Percentiles rank a stretch among this genome's conserved stretches.
phyloP scores from a whole-genome alignment of 2,113 vertebrate species.

The Cynoglossus semilaevis region DNA sequence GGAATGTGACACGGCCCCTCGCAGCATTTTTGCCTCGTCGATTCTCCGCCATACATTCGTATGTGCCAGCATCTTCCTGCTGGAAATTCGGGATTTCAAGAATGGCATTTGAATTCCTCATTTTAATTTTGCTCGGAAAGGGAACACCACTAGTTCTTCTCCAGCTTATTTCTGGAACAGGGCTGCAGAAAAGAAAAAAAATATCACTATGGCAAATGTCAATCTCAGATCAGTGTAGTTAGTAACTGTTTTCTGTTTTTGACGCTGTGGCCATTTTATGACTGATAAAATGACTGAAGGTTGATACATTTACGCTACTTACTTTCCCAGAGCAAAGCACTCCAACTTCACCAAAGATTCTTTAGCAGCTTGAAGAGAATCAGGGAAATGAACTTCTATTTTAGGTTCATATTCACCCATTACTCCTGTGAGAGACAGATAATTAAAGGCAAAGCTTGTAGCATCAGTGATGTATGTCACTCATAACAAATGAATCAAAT shows the following conservation, averaged over 20 bases:
- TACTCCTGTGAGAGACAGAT: slow-evolving; percentile 77
- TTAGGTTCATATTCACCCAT: slow-evolving; percentile 99
- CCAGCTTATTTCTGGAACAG: slow-evolving; percentile 93
- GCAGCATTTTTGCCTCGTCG: slow-evolving; percentile 88
- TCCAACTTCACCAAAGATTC: slow-evolving; percentile 89
- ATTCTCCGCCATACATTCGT: slow-evolving; percentile 93
- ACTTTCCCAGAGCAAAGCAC: slow-evolving; percentile 97
- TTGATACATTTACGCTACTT: no score
- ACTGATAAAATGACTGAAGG: no score
- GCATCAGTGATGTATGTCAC: slow-evolving; percentile 61
- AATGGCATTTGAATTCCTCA: slow-evolving; percentile 86
- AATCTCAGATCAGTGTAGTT: slow-evolving; percentile 3
- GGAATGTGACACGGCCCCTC: slow-evolving; percentile 88
- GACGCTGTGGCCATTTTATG: no score
- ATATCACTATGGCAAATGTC: slow-evolving; percentile 42
- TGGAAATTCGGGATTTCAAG: slow-evolving; percentile 92
- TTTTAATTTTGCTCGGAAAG: slow-evolving; percentile 86
- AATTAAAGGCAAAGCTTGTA: slow-evolving; percentile 52
- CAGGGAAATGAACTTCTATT: slow-evolving; percentile 96
- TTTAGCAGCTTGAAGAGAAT: slow-evolving; percentile 88
- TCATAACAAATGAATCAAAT: slow-evolving; percentile 35
- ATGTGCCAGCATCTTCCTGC: slow-evolving; percentile 88
- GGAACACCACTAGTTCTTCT: slow-evolving; percentile 87
- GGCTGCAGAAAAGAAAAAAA: slow-evolving; percentile 72
- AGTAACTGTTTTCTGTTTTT: no score